Percentiles rank a stretch among this genome's conserved stretches.
These are phyloP conservation scores for Campylomormyrus tamandua DNA, from an alignment of 2,113 vertebrate species.

Conservation along the genomic window DNA sequence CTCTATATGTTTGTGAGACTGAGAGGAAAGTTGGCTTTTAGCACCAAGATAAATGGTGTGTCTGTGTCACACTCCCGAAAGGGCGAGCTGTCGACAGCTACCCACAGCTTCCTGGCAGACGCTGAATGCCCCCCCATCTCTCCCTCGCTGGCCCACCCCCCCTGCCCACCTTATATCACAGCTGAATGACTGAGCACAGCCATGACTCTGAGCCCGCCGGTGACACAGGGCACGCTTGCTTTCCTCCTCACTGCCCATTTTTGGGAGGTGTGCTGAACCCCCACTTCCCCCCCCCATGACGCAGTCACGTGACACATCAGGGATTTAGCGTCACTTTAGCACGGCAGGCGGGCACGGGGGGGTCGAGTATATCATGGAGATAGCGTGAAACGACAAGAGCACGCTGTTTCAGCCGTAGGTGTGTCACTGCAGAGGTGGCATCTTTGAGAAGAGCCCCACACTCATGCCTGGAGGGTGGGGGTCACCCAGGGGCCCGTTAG, in stretches of 20 bases:
- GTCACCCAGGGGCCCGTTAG: background rate
- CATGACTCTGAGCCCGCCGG: too few species aligned
- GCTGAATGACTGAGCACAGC: slow-evolving; percentile 41
- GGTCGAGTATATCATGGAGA: background rate
- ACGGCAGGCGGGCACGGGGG: background rate
- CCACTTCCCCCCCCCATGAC: background rate
- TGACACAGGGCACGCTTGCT: too few species aligned
- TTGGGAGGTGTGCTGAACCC: slow-evolving; percentile 3
- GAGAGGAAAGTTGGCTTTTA: slow-evolving; percentile 44
- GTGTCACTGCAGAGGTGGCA: background rate
- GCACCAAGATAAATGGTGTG: slow-evolving; percentile 59
- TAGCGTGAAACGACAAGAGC: background rate
- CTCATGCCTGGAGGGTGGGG: background rate
- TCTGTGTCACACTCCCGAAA: slow-evolving; percentile 42
- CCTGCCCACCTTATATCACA: slow-evolving; percentile 27
- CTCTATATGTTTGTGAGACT: slow-evolving; percentile 34
- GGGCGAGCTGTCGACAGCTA: slow-evolving; percentile 34
- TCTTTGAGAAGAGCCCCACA: background rate
- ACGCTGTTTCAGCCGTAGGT: background rate
- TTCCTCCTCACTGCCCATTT: too few species aligned
- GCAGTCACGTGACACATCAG: background rate
- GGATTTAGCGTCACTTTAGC: background rate
- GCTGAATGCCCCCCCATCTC: slow-evolving; percentile 32
- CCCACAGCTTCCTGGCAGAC: slow-evolving; percentile 40
- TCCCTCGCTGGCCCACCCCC: slow-evolving; percentile 9